Conservation (phyloP, 2,113 vertebrate genomes). For the Anolis carolinensis region DNA sequence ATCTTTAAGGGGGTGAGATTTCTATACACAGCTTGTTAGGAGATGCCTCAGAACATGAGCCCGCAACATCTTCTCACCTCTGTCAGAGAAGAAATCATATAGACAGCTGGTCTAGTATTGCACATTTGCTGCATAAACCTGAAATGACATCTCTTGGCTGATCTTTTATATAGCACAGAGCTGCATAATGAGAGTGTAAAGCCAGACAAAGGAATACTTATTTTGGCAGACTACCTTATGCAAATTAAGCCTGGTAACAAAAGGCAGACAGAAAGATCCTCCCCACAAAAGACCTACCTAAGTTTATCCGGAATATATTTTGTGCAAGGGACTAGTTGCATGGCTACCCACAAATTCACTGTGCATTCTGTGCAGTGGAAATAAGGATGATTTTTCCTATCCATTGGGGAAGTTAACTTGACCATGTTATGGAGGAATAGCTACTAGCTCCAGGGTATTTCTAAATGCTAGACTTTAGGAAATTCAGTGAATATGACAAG, state of each 20-base stretch:
- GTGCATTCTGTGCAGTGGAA: not conserved
- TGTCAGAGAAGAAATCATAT: not conserved
- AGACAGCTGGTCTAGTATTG: not conserved
- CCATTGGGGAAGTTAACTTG: not conserved
- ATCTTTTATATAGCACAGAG: conserved; percentile 29
- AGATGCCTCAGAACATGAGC: conserved; percentile 7
- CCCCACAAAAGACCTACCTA: not conserved
- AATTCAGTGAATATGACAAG: not conserved
- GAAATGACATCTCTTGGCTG: conserved; percentile 41
- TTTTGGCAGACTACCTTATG: not conserved
- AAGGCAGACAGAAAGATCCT: not conserved
- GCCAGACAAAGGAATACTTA: not conserved
- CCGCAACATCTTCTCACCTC: not conserved
- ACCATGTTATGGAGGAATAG: not conserved
- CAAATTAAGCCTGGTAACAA: not conserved
- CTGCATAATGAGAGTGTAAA: conserved; percentile 32
- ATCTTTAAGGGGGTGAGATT: conserved; percentile 4
- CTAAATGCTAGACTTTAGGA: not conserved
- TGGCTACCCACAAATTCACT: rapidly evolving
- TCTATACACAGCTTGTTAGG: not conserved
- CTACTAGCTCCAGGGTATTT: not conserved
- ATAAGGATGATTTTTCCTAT: not conserved
- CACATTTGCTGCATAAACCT: conserved; percentile 48
- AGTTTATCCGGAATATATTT: not conserved
- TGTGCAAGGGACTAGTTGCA: not conserved